Evolutionary conservation across 2,888 invertebrate genomes (phyloP), one percentile per base, ranked within the genome.

Genomic region (Plebejus argus): DNA sequence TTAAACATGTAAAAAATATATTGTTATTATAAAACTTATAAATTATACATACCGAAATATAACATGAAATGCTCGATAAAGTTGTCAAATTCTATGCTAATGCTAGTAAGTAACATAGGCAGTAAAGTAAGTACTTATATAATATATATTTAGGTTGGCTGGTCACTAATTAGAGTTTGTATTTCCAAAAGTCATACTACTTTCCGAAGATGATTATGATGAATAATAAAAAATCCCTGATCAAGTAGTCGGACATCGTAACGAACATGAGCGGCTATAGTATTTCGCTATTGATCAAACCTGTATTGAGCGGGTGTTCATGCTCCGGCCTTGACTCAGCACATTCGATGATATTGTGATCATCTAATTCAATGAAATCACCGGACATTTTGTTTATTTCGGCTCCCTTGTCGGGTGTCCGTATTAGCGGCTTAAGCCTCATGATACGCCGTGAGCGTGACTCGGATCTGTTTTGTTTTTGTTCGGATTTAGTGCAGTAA

Each of bases 291-390:
- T 91, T 92, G 93, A 93, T 92, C 92, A 91, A 91, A 90, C 91
- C 88, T 83, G 89, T 89, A 91, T 92, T 92, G 92, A 92, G 86
- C 89, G 89, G 88, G 88, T 91, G 93, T 93, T 93, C 88, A 90
- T 81, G 89, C 83, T 84, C 84, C 89, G 90, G 90, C 83, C 81
- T 78, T 93, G 93, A 93, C 82, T 86, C 89, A 86, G 92, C 93
- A 88, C 83, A 88, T 88, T 85, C 81, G 82, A 82, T 82, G 85
- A 87, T 87, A 93, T 92, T 93, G 93, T 93, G 91, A 91, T 90
- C 92, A 86, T 87, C 91, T 94, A 94, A 94, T 93, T 94, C 93
- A 94, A 94, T 94, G 92, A 93, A 92, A 93, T 92, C 92, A 90
- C 90, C 86, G 88, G 88, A 89, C 90, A 93, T 92, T 92, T 92